Conservation (phyloP, 2,888 invertebrate species). For the Argyresthia goedartella region DNA sequence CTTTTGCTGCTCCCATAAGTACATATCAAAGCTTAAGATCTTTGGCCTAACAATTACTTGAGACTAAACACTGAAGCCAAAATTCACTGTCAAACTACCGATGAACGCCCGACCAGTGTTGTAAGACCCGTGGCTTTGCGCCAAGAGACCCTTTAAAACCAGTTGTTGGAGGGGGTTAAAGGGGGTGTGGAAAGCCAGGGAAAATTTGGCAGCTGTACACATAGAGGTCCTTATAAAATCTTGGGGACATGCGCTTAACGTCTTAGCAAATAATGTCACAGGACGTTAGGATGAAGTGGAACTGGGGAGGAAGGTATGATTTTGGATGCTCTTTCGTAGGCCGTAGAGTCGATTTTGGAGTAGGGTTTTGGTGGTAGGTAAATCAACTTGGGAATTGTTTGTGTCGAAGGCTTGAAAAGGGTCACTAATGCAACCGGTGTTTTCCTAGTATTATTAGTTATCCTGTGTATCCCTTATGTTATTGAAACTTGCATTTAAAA, state of each 20-base stretch:
- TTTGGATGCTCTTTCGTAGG: slow-evolving; percentile 17
- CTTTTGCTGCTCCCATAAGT: not conserved
- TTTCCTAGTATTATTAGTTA: slow-evolving; percentile 18
- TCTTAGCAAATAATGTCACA: slow-evolving; percentile 32
- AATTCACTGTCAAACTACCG: slow-evolving; percentile 49
- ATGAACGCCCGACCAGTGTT: not conserved
- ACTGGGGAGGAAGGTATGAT: slow-evolving; percentile 10
- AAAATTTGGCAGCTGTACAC: not conserved
- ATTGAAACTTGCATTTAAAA: not conserved
- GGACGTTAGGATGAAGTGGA: slow-evolving; percentile 27
- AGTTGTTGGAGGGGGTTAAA: slow-evolving; percentile 16
- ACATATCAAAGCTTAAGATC: slow-evolving; percentile 22
- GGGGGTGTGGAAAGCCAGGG: no score
- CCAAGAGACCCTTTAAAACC: not conserved
- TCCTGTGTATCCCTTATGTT: slow-evolving; percentile 14
- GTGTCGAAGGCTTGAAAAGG: slow-evolving; percentile 9
- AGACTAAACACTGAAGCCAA: slow-evolving; percentile 49
- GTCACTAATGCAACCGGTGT: slow-evolving; percentile 8
- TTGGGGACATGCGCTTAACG: slow-evolving; percentile 26
- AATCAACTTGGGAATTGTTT: slow-evolving; percentile 26
- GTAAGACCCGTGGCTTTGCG: slow-evolving; percentile 13
- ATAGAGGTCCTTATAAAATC: slow-evolving; percentile 29
- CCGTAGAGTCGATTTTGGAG: slow-evolving; percentile 18
- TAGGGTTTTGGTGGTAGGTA: slow-evolving; percentile 17
- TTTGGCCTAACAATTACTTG: slow-evolving; percentile 55